Evolutionary conservation across 2,113 vertebrate genomes (phyloP).

Genomic region (Megalops atlanticus): DNA sequence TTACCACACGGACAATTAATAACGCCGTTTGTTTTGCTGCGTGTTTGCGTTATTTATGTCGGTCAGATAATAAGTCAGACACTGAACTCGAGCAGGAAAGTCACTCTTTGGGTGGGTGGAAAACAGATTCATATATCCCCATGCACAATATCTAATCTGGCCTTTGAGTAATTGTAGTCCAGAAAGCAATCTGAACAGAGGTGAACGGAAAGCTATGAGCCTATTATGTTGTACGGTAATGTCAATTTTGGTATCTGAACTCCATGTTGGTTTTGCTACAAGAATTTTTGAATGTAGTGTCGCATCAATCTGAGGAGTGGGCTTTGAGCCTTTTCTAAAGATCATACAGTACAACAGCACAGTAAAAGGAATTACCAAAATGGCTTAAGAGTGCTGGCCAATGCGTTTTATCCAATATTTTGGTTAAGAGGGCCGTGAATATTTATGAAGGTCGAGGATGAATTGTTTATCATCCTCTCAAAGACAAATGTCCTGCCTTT

Average conservation of each 20-base stretch:
- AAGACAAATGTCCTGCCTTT: slow-evolving; percentile 64
- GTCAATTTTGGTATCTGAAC: too few relatives aligned
- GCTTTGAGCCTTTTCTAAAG: too few relatives aligned
- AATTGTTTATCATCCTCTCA: slow-evolving; percentile 48
- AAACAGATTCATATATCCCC: not conserved
- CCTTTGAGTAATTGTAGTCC: not conserved
- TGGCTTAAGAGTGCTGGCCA: too few relatives aligned
- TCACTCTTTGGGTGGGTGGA: not conserved
- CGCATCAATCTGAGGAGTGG: too few relatives aligned
- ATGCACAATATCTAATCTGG: not conserved
- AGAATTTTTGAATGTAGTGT: too few relatives aligned
- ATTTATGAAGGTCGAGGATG: slow-evolving; percentile 57
- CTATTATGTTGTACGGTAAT: too few relatives aligned
- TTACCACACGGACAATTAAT: slow-evolving; percentile 2
- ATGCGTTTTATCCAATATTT: slow-evolving; percentile 1
- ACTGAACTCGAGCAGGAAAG: not conserved
- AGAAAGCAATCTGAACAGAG: not conserved
- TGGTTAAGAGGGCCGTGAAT: slow-evolving; percentile 47
- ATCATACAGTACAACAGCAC: too few relatives aligned
- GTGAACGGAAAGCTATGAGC: not conserved
- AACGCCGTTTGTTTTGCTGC: not conserved
- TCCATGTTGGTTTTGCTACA: too few relatives aligned
- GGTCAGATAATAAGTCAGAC: not conserved
- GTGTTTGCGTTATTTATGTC: not conserved
- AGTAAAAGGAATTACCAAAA: too few relatives aligned